phyloP scores from a whole-genome alignment of 2,113 vertebrate genomes.

The Hydropotes inermis region DNA sequence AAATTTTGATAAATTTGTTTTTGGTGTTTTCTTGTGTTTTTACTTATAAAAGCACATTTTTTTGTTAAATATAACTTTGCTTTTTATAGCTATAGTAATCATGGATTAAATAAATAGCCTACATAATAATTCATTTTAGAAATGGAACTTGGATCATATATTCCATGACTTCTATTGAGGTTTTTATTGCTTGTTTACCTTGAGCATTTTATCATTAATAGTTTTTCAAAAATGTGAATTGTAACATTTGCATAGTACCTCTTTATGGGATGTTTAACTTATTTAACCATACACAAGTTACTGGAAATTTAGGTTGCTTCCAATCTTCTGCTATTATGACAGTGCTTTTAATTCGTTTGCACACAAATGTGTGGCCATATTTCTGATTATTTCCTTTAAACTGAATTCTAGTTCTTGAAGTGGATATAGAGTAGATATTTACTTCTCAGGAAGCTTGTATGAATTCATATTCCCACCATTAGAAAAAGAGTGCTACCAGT shows the following conservation, averaged over 20 bases:
- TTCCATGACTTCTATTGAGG: not conserved
- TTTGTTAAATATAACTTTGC: not conserved
- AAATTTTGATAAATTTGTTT: not conserved
- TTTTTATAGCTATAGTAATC: not conserved
- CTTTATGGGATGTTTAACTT: not conserved
- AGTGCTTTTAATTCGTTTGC: not conserved
- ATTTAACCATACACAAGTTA: not conserved
- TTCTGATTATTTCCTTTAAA: not conserved
- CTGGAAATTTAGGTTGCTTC: not conserved
- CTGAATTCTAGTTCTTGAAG: not conserved
- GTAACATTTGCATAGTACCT: not conserved
- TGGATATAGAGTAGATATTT: not conserved
- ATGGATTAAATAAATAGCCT: not conserved
- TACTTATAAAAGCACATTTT: not conserved
- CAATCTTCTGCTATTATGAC: not conserved
- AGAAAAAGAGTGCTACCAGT: not conserved
- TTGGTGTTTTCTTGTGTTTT: not conserved
- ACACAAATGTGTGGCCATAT: not conserved
- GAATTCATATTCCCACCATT: not conserved
- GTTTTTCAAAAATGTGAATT: not conserved
- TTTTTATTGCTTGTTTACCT: not conserved
- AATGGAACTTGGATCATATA: not conserved
- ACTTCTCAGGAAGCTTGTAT: not conserved
- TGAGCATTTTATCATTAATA: not conserved
- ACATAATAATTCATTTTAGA: not conserved